Evolutionary conservation across 2,888 invertebrate species (phyloP), one percentile per base, ranked within the genome.

Genomic region (Scaptomyza parva): DNA sequence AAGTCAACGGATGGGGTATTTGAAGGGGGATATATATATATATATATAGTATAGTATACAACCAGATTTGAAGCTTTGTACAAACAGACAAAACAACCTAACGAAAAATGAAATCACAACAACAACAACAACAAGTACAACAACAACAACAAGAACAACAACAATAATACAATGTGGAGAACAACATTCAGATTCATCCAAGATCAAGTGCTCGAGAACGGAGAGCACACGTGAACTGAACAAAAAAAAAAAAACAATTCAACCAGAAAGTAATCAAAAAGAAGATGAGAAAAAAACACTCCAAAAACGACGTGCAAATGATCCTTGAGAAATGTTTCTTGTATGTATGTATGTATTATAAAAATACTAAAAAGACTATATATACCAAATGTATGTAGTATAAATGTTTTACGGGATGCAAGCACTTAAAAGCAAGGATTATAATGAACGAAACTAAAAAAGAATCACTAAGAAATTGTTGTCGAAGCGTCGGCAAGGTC

Each of bases 51-150:
- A 47, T 47, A 30, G 28, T 63, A 53, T 76, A 58, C 72, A 72
- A 72, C 78, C 81, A 80, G 86, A 84, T 86, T 88, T 84, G 78
- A 88, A 88, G 84, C 84, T 84, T 84, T 84, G 64, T 80, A 84
- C 86, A 84, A 84, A 84, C 84, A 84, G 75, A 84, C 86, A 84
- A 84, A 84, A 80, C n/a, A n/a, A 84, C 71, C 70, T 48, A 80
- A 50, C 59, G 55, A 44, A 74, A 51, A 52, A 54, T 35, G 43
- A 45, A 41, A 37, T 41, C 1, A 76, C 1, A 45, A 80, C 7
- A 58, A 22, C 2, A 22, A 24, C 17, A 68, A 61, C 26, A 48
- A 62, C 69, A n/a, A n/a, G n/a, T n/a, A 76, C 1, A 45, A 80
- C 7, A 58, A 22, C 2, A 22, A 24, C 17, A 68, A 61, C 26